A percentile compares a stretch with the other conserved stretches of the same genome.
Conservation (phyloP, 2,888 invertebrate genomes). For the Temnothorax ravouxi region DNA sequence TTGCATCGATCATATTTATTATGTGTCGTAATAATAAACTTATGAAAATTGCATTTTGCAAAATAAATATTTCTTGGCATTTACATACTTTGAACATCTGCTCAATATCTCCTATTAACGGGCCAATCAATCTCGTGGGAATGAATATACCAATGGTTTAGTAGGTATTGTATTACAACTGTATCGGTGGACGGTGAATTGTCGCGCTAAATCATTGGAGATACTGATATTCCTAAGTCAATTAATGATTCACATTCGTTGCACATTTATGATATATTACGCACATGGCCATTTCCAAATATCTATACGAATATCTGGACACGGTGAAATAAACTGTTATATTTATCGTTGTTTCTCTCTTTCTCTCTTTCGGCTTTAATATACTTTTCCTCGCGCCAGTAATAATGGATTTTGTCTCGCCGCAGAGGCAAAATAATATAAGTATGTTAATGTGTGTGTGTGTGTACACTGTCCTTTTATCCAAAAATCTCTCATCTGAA, state of each 20-base stretch:
- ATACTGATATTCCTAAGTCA: slow-evolving; percentile 55
- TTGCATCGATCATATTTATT: not conserved
- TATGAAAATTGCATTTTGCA: slow-evolving; percentile 10
- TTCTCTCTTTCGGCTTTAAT: not conserved
- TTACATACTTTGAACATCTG: not conserved
- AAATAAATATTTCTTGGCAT: slow-evolving; percentile 23
- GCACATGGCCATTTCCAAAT: slow-evolving; percentile 14
- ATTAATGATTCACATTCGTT: slow-evolving; percentile 48
- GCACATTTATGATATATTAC: slow-evolving; percentile 50
- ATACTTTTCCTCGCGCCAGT: not conserved
- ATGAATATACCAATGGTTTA: slow-evolving; percentile 25
- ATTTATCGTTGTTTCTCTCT: not conserved
- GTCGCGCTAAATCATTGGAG: slow-evolving; percentile 57
- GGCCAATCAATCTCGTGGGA: slow-evolving; percentile 22
- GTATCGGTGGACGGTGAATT: slow-evolving; percentile 48
- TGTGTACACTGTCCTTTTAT: not conserved
- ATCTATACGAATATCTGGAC: not conserved
- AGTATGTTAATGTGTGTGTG: not conserved
- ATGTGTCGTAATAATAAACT: slow-evolving; percentile 9
- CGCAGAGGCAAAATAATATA: not conserved
- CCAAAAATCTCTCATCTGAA: not conserved
- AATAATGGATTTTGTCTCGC: not conserved
- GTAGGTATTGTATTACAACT: slow-evolving; percentile 47
- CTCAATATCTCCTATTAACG: slow-evolving; percentile 49
- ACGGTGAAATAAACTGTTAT: not conserved